Conservation (phyloP, 64 coral and sea anemone genomes). For the Trachythela sp. region DNA sequence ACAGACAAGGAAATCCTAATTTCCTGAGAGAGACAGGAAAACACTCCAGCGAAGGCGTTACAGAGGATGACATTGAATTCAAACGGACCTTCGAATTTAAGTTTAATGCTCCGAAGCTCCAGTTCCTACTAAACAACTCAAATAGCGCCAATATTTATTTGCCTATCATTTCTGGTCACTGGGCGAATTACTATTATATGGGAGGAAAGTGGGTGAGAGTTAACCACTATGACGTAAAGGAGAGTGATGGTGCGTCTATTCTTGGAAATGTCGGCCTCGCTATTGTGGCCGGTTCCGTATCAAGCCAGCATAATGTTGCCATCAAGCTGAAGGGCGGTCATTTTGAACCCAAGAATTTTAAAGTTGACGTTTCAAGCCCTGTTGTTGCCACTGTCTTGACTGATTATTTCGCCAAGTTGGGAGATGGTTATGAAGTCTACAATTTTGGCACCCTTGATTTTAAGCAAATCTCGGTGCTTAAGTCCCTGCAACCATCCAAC, state of each 20-base stretch:
- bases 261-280: neutral
- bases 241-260: neutral
- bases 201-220: neutral
- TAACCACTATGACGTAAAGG: neutral
- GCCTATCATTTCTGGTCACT: neutral
- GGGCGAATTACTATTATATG: neutral
- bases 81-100: neutral
- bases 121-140: neutral
- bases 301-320: neutral
- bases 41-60: neutral
- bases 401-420: neutral
- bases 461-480: neutral
- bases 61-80: neutral
- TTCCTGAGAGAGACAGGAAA: constrained; percentile 5
- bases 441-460: constrained; percentile 24
- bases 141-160: neutral
- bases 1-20: neutral
- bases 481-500: neutral
- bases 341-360: neutral
- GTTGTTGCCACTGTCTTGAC: neutral
- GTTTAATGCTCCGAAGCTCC: neutral
- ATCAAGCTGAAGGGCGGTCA: neutral
- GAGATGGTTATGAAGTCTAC: constrained; percentile 26
- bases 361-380: neutral
- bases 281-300: neutral